Percentiles rank a stretch among this genome's conserved stretches.
These are phyloP conservation scores for Lomographa bimaculata DNA, from an alignment of 2,888 invertebrate species.

Conservation along the genomic window DNA sequence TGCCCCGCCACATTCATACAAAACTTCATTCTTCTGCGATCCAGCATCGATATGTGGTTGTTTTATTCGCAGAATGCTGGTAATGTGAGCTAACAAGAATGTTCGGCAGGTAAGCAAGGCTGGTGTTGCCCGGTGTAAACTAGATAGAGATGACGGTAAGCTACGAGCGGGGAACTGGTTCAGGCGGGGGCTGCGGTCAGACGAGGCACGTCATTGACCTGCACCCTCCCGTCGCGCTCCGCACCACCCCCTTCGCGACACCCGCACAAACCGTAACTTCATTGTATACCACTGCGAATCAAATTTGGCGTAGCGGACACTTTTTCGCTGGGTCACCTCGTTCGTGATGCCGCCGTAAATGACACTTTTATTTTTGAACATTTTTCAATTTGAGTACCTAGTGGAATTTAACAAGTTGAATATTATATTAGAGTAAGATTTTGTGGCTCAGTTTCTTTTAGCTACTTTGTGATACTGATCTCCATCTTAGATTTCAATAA, in stretches of 20 bases:
- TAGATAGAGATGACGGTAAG: slow-evolving; percentile 73
- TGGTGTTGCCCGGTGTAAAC: slow-evolving; percentile 49
- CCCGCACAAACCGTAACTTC: slow-evolving; percentile 72
- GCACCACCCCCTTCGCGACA: slow-evolving; percentile 53
- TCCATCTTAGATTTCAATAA: slow-evolving; percentile 6
- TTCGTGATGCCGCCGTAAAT: slow-evolving; percentile 2
- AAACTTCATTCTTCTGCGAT: no score
- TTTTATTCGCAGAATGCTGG: slow-evolving; percentile 39
- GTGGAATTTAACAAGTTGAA: no score
- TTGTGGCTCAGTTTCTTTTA: no score
- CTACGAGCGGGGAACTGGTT: slow-evolving; percentile 50
- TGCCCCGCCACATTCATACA: no score
- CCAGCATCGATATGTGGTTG: slow-evolving; percentile 6
- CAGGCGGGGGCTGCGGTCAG: slow-evolving; percentile 55
- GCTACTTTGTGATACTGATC: neutral
- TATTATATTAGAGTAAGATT: neutral
- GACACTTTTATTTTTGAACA: slow-evolving; percentile 2
- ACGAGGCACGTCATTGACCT: slow-evolving; percentile 81
- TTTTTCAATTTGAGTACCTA: neutral
- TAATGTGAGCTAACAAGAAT: slow-evolving; percentile 53
- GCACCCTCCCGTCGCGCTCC: slow-evolving; percentile 46
- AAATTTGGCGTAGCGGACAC: slow-evolving; percentile 63
- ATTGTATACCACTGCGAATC: slow-evolving; percentile 72
- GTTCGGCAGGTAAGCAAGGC: slow-evolving; percentile 62
- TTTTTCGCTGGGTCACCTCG: slow-evolving; percentile 44